phyloP scores from a whole-genome alignment of 1,140 invertebrate genomes.

The Caenorhabditis inopinata region DNA sequence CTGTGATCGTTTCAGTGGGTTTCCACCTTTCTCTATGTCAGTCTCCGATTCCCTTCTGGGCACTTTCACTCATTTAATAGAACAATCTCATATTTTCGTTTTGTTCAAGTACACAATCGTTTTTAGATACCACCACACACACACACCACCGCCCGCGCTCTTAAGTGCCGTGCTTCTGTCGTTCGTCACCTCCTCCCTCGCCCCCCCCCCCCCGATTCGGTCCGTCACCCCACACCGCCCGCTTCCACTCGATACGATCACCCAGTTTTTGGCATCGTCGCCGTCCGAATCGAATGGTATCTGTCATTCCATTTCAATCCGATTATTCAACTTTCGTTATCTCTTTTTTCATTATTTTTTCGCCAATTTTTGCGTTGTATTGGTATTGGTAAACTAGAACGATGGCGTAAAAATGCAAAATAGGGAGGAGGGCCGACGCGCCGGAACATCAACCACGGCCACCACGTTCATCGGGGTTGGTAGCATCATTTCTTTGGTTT shows the following conservation, averaged over 20 bases:
- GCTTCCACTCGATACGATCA: background rate
- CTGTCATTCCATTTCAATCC: constrained; percentile 21
- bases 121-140: too few species aligned
- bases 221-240: too few species aligned
- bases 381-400: background rate
- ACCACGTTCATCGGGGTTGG: too few species aligned
- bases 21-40: background rate
- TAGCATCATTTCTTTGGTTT: too few species aligned
- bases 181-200: background rate
- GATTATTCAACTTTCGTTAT: constrained; percentile 16
- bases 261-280: background rate
- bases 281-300: constrained; percentile 13
- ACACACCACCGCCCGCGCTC: background rate
- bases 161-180: background rate
- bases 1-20: background rate
- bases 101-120: constrained; percentile 31
- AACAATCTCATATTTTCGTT: constrained; percentile 28
- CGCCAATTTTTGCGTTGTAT: background rate
- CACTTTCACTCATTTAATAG: background rate
- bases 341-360: background rate
- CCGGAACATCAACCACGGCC: too few species aligned
- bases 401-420: too few species aligned
- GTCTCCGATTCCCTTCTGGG: background rate
- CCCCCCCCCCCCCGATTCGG: too few species aligned
- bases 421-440: too few species aligned